These are phyloP conservation scores for Spheniscus humboldti DNA, from an alignment of 2,797 vertebrate genomes.

Conservation along the genomic window DNA sequence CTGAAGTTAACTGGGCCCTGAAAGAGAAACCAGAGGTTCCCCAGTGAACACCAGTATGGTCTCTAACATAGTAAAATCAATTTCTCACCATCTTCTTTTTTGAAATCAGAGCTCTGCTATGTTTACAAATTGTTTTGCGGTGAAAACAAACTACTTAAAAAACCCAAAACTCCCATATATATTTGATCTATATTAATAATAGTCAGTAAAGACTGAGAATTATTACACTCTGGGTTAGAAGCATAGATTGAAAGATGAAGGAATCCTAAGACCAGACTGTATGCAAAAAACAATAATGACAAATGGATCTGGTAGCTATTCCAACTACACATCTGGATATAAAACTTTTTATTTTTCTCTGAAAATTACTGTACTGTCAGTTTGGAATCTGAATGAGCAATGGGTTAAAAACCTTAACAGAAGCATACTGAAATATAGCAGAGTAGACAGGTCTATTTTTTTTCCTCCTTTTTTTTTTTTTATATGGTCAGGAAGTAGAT, in stretches of 20 bases:
- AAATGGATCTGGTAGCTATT: constrained; percentile 5
- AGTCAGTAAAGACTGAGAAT: not conserved
- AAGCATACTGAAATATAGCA: not conserved
- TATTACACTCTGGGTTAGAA: not conserved
- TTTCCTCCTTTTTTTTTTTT: too few species aligned
- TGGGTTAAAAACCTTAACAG: not conserved
- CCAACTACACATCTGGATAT: not conserved
- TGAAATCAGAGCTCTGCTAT: not conserved
- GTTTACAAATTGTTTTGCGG: constrained; percentile 16
- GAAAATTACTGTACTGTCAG: not conserved
- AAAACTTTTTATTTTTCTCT: not conserved
- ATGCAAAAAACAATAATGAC: not conserved
- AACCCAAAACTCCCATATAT: not conserved
- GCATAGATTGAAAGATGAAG: not conserved
- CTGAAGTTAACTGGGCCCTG: not conserved
- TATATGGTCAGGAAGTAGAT: not conserved
- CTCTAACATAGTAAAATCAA: constrained; percentile 1
- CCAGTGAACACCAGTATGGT: not conserved
- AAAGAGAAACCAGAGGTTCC: not conserved
- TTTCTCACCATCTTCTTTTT: not conserved
- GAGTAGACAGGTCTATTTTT: not conserved
- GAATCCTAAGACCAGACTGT: not conserved
- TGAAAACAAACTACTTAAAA: not conserved
- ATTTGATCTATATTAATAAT: not conserved
- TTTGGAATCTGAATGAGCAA: not conserved